These are phyloP conservation scores for Dromius quadrimaculatus DNA, from an alignment of 2,888 invertebrate genomes.

Conservation along the genomic window DNA sequence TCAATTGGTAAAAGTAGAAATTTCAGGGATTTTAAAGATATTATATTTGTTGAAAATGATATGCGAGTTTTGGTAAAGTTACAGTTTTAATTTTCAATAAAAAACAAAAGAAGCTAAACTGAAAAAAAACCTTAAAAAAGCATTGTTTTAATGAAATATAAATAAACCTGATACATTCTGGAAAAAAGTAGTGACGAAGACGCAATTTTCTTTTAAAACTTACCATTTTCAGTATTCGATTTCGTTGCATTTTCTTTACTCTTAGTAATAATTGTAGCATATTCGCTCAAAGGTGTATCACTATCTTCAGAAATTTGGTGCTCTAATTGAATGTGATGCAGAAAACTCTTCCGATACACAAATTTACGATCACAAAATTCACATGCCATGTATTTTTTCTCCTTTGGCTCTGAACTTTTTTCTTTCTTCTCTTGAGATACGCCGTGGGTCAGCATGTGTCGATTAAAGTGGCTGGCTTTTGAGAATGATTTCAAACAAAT, in stretches of 20 bases:
- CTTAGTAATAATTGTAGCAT: slow-evolving; percentile 38
- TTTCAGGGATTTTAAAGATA: no score
- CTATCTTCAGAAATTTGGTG: slow-evolving; percentile 64
- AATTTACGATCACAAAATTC: slow-evolving; percentile 67
- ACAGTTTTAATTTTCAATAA: no score
- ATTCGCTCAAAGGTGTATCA: slow-evolving; percentile 54
- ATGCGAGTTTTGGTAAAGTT: no score
- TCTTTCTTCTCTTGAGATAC: slow-evolving; percentile 54
- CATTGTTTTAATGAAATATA: no score
- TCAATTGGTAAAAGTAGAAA: no score
- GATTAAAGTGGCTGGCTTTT: slow-evolving; percentile 61
- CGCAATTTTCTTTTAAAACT: background rate
- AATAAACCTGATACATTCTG: slow-evolving; percentile 1
- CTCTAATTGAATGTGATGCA: slow-evolving; percentile 65
- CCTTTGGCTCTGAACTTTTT: slow-evolving; percentile 53
- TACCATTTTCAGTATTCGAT: slow-evolving; percentile 13
- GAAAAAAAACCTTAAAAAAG: no score
- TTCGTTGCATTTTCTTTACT: slow-evolving; percentile 1
- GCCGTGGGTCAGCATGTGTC: slow-evolving; percentile 62
- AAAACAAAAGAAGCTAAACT: no score
- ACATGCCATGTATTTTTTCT: slow-evolving; percentile 62
- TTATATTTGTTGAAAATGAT: no score
- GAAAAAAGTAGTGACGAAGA: slow-evolving; percentile 6
- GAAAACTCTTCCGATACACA: slow-evolving; percentile 66
- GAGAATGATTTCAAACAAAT: slow-evolving; percentile 63